Conservation (phyloP, 1,140 invertebrate species). For the Ostrea edulis region DNA sequence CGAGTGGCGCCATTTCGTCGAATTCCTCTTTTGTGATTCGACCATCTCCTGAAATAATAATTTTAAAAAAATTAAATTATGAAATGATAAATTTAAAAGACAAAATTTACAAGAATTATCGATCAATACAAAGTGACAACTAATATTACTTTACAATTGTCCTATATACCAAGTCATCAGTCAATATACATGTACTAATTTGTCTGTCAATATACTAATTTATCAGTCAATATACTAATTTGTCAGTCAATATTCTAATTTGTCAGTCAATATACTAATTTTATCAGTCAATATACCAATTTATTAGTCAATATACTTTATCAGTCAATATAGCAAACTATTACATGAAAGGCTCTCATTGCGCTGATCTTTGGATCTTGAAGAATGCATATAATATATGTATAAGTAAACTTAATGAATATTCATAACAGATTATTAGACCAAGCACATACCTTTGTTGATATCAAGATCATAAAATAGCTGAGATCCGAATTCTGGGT, state of each 20-base stretch:
- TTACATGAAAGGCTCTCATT: neutral
- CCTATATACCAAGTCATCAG: too few species aligned
- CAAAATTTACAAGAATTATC: too few species aligned
- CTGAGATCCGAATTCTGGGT: neutral
- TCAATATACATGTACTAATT: too few species aligned
- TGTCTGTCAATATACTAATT: neutral
- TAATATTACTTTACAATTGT: too few species aligned
- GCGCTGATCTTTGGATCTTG: neutral
- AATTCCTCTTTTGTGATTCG: neutral
- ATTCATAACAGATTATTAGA: too few species aligned
- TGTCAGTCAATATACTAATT: neutral
- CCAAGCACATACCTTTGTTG: neutral
- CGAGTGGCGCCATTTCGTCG: neutral
- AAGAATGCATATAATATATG: neutral
- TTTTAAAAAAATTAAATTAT: neutral
- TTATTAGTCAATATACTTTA: neutral
- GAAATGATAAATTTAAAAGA: neutral
- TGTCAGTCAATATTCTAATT: neutral
- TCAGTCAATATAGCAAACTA: neutral
- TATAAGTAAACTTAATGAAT: too few species aligned
- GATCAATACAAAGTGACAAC: too few species aligned
- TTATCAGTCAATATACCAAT: neutral
- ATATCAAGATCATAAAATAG: slow-evolving; percentile 1
- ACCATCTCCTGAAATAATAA: neutral
- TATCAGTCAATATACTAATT: neutral